phyloP scores from a whole-genome alignment of 2,797 vertebrate genomes.

The Gymnoscopelus microlampas region DNA sequence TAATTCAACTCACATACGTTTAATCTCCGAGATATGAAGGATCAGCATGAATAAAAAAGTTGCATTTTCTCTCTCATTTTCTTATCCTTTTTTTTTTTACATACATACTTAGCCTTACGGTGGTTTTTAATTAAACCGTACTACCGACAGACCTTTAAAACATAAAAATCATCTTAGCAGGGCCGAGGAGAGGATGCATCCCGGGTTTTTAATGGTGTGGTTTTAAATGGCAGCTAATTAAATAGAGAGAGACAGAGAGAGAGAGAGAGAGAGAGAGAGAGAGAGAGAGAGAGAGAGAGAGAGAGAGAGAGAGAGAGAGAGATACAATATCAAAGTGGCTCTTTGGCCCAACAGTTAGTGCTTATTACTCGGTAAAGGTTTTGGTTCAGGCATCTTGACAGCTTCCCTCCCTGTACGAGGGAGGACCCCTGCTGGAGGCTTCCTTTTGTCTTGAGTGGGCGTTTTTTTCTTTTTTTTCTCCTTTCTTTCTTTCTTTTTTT shows the following conservation, averaged over 20 bases:
- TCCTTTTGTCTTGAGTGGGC: constrained; percentile 29
- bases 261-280: constrained; percentile 24
- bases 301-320: constrained; percentile 25
- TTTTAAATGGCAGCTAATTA: constrained; percentile 71
- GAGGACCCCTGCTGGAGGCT: constrained; percentile 75
- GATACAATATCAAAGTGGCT: constrained; percentile 48
- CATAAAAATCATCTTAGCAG: constrained; percentile 71
- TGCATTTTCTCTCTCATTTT: constrained; percentile 41
- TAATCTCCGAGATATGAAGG: constrained; percentile 61
- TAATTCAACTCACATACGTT: constrained; percentile 49
- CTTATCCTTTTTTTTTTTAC: constrained; percentile 43
- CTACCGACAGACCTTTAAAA: constrained; percentile 65
- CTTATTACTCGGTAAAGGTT: constrained; percentile 26
- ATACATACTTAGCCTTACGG: constrained; percentile 53
- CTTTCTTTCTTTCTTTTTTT: not conserved
- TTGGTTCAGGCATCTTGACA: constrained; percentile 45
- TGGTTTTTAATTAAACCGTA: constrained; percentile 71
- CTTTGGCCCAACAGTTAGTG: constrained; percentile 46
- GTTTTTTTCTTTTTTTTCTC: constrained; percentile 21
- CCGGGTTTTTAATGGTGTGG: constrained; percentile 61
- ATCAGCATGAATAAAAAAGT: constrained; percentile 64
- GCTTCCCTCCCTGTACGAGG: constrained; percentile 59
- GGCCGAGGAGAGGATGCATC: constrained; percentile 54
- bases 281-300: constrained; percentile 40
- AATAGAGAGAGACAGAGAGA: constrained; percentile 46